Base-by-base conservation (phyloP, 1,140 invertebrate species). In the Sarcophaga bullata region DNA sequence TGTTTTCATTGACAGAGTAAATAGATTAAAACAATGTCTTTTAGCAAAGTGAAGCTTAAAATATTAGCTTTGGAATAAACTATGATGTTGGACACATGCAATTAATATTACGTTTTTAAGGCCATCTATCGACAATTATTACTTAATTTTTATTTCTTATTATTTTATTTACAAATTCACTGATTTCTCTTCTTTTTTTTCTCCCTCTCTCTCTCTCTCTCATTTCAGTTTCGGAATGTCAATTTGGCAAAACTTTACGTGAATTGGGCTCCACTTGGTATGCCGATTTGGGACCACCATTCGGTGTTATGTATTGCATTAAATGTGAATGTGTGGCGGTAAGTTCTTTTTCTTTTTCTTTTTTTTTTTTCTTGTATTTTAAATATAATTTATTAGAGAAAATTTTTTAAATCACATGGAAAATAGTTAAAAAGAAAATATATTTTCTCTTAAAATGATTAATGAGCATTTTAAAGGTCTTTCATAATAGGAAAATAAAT, bases 261-360 rank as follows among this genome's bases (percentile, higher is more conserved):
- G 96, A 97, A 90, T 90, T 98, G 82, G 96, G 96, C 47, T 95
- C 96, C 11, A 94, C 94, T 83, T 98, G 97, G 97, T 95, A 94
- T 88, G 96, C 97, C 37, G 96, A 97, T 91, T 91, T 98, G 76
- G 96, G 96, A 81, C 95, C 96, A 73, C 97, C 97, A 9, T 97
- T 97, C 90, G 97, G 97, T 75, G 94, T 97, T 72, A 96, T 97
- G 93, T 96, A 96, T 91, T 98, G 97, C 93, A 96, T 98, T 91
- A 94, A 95, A 91, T 98, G 97, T 92, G 95, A 97, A 92, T 98
- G 97, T 91, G 92, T 96, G 87, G 93, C 94, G 92, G 97, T 98
- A 93, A 95, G 96, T 87, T 3, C 62, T 48, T 47, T 81, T 81
- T 68, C 6, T 47, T 15, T n/a, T n/a, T 81, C 81, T 52, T 50